Percentiles rank a stretch among this genome's conserved stretches.
Conservation (phyloP, 1,140 invertebrate species). For the Cylas formicarius region DNA sequence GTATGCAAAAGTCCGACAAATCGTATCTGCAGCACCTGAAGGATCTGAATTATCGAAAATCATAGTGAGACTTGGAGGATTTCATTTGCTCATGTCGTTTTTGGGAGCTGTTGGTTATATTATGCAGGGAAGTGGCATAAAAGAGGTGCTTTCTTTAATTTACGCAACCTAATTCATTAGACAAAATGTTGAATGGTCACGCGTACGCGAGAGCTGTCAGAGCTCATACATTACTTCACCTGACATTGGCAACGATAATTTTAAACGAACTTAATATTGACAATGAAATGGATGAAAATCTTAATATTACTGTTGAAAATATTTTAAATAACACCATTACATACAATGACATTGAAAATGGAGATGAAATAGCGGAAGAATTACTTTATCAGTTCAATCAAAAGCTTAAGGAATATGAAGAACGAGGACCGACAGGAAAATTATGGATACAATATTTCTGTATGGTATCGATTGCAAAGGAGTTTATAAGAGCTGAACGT, state of each 20-base stretch:
- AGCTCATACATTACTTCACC: constrained; percentile 17
- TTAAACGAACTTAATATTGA: constrained; percentile 18
- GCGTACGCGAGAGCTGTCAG: constrained; percentile 36
- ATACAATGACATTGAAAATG: constrained; percentile 31
- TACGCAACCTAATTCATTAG: constrained; percentile 19
- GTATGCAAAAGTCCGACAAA: constrained; percentile 44
- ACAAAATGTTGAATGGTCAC: constrained; percentile 25
- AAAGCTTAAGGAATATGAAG: constrained; percentile 27
- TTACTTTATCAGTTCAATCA: constrained; percentile 37
- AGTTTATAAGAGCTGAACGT: constrained; percentile 39
- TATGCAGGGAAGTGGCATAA: constrained; percentile 24
- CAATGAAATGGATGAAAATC: constrained; percentile 29
- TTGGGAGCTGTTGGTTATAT: constrained; percentile 21
- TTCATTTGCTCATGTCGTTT: constrained; percentile 34
- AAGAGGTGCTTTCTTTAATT: constrained; percentile 10
- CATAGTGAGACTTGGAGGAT: constrained; percentile 37
- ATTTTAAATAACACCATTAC: constrained; percentile 19
- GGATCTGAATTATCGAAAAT: constrained; percentile 35
- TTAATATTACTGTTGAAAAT: constrained; percentile 29
- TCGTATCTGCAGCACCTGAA: constrained; percentile 35
- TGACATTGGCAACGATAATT: constrained; percentile 21
- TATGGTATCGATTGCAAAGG: constrained; percentile 32
- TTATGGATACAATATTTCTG: constrained; percentile 41
- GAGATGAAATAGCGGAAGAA: constrained; percentile 27
- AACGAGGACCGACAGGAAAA: constrained; percentile 31